Evolutionary conservation across 30 jellyfish, hydroid and myxozoan species (phyloP), one percentile per base, ranked within the genome.

Genomic region (Cassiopea xamachana): DNA sequence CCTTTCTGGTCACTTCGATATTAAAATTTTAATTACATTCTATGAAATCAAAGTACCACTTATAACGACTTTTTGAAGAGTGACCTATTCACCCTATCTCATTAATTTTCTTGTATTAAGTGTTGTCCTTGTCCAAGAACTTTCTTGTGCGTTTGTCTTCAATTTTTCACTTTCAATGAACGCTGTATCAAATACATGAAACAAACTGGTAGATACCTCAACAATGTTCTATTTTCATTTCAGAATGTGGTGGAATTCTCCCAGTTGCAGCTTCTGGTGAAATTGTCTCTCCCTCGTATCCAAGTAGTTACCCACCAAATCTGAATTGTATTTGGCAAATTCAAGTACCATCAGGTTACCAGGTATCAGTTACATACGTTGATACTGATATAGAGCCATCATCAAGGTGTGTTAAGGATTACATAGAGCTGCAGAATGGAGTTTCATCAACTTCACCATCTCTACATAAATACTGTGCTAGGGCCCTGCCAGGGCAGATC

Each of bases 211-310:
- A 27, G 39, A 27, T 27, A 27, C 39, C 39, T 27, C 39, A 27
- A 10, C 64, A 55, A 14, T 64, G 27, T 64, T 14, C 43, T 14
- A 9, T 64, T 64, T 14, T 64, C 43, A 2, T 74, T 91, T 45
- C 67, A 92, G 98, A 85, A 73, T 92, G 98, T 61, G 98, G 98
- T 60, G 98, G 98, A 0, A 74, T 75, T 48, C 81, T 92, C 17
- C 85, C 89, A 50, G 17, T 82, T 1, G 86, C 84, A 27, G 59
- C 90, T n/a, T 78, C 91, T 5, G 93, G 94, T 27, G 86, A 67
- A 64, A 70, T 92, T 60, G 58, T 17, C 44, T 69, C 95, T 12
- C 98, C 95, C 16, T 39, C 77, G 15, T 92, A 77, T 68, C 95
- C 95, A 60, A 70, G 39, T 19, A 43, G 27, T 9, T 92, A 92